phyloP scores from a whole-genome alignment of 2,797 vertebrate species.

The Melopsittacus undulatus region DNA sequence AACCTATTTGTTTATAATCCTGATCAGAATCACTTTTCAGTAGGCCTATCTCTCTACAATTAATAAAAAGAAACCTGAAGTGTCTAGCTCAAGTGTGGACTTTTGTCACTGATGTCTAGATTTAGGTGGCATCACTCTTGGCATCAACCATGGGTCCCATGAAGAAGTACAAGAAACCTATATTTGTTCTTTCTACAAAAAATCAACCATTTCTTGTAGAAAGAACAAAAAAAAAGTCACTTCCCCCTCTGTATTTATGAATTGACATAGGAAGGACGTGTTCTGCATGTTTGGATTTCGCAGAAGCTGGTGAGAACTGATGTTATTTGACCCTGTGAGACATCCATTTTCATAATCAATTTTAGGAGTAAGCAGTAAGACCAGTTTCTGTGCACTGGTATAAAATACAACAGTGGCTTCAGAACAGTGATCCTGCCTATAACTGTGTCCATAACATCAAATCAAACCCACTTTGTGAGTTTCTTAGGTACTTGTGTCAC shows the following conservation, averaged over 20 bases:
- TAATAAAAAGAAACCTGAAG: neutral
- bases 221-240: neutral
- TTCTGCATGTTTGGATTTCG: neutral
- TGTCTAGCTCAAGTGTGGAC: neutral
- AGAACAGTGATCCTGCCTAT: neutral
- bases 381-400: neutral
- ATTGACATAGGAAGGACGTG: neutral
- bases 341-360: neutral
- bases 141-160: rapidly evolving
- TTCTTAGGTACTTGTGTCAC: neutral
- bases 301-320: neutral
- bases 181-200: neutral
- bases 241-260: neutral
- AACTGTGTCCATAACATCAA: neutral
- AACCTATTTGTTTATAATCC: neutral
- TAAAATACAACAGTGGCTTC: neutral
- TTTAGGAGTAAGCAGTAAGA: neutral
- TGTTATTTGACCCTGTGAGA: neutral
- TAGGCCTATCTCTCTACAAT: neutral
- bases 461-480: neutral
- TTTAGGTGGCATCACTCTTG: neutral
- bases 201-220: neutral
- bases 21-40: neutral
- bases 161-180: neutral
- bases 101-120: neutral